Evolutionary conservation across 30 jellyfish, hydroid and myxozoan genomes (phyloP).

Genomic region (Turritopsis dohrnii): DNA sequence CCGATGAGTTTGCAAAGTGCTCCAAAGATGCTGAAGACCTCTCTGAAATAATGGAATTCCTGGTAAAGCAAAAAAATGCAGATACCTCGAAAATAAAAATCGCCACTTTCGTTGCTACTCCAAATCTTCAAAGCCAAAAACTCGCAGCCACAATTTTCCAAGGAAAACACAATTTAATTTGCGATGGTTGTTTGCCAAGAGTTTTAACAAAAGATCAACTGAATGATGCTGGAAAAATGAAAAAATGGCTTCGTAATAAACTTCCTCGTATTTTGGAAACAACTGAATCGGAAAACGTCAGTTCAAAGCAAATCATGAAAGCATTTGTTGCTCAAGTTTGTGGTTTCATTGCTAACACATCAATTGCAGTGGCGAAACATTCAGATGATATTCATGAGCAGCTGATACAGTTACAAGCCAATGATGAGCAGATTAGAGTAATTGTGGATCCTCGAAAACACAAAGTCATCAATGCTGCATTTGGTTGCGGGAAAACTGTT

Average conservation of each 20-base stretch:
- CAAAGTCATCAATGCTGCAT: neutral
- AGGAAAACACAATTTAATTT: neutral
- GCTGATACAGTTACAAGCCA: neutral
- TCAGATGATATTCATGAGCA: neutral
- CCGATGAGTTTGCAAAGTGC: neutral
- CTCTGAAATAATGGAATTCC: neutral
- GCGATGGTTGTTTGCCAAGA: neutral
- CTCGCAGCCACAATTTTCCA: neutral
- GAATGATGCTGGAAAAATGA: neutral
- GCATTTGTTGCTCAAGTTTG: neutral
- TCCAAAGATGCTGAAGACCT: neutral
- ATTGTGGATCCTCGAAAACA: neutral
- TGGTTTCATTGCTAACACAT: neutral
- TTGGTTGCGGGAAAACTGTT: neutral
- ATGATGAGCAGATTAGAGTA: neutral
- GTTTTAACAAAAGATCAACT: neutral
- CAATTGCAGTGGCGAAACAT: neutral
- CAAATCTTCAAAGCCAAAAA: neutral
- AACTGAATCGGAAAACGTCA: neutral
- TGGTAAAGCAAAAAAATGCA: neutral
- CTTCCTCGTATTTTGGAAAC: neutral
- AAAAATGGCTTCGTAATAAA: neutral
- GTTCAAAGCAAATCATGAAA: neutral
- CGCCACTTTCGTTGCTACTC: neutral
- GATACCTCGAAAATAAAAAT: neutral